Evolutionary conservation across 2,113 vertebrate species (phyloP).

Genomic region (Aptenodytes forsteri): DNA sequence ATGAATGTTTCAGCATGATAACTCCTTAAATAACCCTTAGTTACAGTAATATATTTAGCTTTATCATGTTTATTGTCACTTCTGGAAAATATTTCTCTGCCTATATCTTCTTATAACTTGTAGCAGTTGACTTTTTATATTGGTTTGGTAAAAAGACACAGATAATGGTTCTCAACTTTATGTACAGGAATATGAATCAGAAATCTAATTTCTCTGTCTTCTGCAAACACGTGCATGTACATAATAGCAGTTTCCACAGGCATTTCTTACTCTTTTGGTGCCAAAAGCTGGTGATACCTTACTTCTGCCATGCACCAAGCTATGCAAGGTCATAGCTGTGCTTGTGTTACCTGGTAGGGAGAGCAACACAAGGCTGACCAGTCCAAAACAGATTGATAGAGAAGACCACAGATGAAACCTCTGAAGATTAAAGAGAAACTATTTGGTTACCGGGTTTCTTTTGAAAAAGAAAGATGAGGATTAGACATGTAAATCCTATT

Average conservation of each 20-base stretch:
- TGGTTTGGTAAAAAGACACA: slow-evolving; percentile 22
- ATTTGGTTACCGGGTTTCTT: background rate
- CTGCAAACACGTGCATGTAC: background rate
- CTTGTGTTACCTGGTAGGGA: background rate
- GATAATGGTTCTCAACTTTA: background rate
- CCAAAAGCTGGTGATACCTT: background rate
- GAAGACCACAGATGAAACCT: background rate
- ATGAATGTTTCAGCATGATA: slow-evolving; percentile 69
- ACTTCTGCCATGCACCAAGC: background rate
- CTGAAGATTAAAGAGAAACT: background rate
- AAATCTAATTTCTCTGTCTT: background rate
- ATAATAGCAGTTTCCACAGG: background rate
- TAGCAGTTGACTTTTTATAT: slow-evolving; percentile 78
- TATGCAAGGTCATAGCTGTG: background rate
- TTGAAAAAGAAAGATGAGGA: background rate
- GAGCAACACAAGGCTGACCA: background rate
- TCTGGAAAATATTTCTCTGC: slow-evolving; percentile 70
- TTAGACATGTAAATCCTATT: background rate
- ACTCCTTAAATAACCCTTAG: slow-evolving; percentile 46
- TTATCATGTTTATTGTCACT: slow-evolving; percentile 40
- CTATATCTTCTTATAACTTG: slow-evolving; percentile 69
- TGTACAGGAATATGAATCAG: background rate
- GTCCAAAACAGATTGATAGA: background rate
- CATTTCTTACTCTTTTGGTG: background rate
- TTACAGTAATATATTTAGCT: background rate